Percentiles rank a stretch among this genome's conserved stretches.
Conservation (phyloP, 2,888 invertebrate species). For the Pollenia griseotomentosa region DNA sequence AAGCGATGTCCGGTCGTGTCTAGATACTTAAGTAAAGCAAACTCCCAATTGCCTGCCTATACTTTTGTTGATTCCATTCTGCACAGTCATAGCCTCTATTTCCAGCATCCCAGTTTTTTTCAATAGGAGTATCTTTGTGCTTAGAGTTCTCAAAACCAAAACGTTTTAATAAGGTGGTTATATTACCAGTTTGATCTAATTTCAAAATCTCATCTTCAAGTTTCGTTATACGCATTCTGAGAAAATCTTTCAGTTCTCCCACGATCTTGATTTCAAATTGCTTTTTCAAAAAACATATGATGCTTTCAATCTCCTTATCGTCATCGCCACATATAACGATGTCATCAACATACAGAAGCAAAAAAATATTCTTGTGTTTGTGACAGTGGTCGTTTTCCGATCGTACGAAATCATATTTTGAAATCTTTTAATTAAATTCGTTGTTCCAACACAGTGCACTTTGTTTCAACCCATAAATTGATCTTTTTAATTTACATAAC, state of each 20-base stretch:
- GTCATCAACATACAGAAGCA: slow-evolving; percentile 34
- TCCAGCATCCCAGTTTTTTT: slow-evolving; percentile 20
- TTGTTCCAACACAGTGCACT: slow-evolving; percentile 31
- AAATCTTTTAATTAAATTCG: slow-evolving; percentile 42
- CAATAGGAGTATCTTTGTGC: too few relatives aligned
- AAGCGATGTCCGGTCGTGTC: too few relatives aligned
- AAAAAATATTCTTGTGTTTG: slow-evolving; percentile 15
- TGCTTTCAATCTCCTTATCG: background rate
- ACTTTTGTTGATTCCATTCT: slow-evolving; percentile 17
- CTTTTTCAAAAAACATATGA: background rate
- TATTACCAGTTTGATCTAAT: slow-evolving; percentile 37
- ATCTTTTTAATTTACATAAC: slow-evolving; percentile 27
- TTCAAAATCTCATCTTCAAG: slow-evolving; percentile 21
- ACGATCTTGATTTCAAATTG: slow-evolving; percentile 34
- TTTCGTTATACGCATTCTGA: slow-evolving; percentile 9
- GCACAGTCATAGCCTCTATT: background rate
- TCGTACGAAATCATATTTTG: slow-evolving; percentile 25
- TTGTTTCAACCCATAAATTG: slow-evolving; percentile 33
- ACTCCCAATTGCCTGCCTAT: slow-evolving; percentile 13
- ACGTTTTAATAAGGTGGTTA: slow-evolving; percentile 24
- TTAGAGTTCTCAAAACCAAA: too few relatives aligned
- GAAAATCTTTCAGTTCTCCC: slow-evolving; percentile 16
- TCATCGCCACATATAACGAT: slow-evolving; percentile 10
- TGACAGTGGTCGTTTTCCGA: slow-evolving; percentile 40
- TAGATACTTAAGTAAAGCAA: slow-evolving; percentile 4